Conservation (phyloP, 2,888 invertebrate genomes). For the Sepioteuthis lessoniana region DNA sequence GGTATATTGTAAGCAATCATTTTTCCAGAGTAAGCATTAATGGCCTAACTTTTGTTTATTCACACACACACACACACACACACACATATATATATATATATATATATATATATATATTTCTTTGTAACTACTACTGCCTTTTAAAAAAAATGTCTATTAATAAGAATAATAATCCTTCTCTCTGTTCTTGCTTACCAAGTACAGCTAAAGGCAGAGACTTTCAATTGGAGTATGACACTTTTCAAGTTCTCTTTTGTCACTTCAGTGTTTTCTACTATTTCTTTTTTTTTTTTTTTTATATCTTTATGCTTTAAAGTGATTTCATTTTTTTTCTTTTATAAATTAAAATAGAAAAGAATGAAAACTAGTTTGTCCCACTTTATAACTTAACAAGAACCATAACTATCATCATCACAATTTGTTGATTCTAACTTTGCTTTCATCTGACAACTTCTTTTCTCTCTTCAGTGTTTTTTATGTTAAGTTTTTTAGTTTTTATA, state of each 20-base stretch:
- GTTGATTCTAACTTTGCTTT: no score
- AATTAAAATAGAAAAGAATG: background rate
- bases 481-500: background rate
- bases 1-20: no score
- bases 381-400: background rate
- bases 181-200: background rate
- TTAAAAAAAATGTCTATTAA: no score
- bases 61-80: no score
- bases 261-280: background rate
- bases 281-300: background rate
- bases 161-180: background rate
- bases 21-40: no score
- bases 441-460: background rate
- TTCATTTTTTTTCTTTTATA: background rate
- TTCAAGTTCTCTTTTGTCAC: background rate
- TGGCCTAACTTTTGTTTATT: no score
- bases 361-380: background rate
- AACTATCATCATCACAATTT: background rate
- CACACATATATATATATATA: background rate
- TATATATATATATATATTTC: background rate
- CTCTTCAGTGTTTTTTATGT: background rate
- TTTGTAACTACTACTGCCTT: background rate
- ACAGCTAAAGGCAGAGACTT: background rate
- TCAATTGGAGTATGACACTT: background rate
- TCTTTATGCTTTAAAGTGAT: background rate